Conservation (phyloP, 1,140 invertebrate species). For the Phocides pigmalion region DNA sequence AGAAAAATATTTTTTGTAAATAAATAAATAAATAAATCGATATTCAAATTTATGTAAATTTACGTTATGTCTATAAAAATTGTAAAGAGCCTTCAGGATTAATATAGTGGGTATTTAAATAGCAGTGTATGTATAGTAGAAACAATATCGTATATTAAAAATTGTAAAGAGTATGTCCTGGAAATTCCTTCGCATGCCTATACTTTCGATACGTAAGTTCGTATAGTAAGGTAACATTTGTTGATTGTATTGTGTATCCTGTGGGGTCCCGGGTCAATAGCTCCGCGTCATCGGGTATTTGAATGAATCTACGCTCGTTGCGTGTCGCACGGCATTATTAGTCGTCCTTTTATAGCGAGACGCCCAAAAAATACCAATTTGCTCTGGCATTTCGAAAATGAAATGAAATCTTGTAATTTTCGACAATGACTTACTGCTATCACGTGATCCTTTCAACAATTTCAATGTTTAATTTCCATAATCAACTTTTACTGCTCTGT, state of each 20-base stretch:
- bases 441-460: slow-evolving; percentile 13
- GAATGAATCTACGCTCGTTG: slow-evolving; percentile 68
- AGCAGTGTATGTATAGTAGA: too few species aligned
- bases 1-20: too few species aligned
- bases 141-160: too few species aligned
- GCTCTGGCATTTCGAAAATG: slow-evolving; percentile 25
- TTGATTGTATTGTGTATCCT: slow-evolving; percentile 47
- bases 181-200: too few species aligned
- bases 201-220: too few species aligned
- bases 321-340: slow-evolving; percentile 68
- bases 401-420: slow-evolving; percentile 22
- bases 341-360: slow-evolving; percentile 45
- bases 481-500: slow-evolving; percentile 15
- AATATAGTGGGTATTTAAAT: too few species aligned
- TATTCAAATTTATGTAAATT: too few species aligned
- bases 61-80: too few species aligned
- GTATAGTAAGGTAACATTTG: slow-evolving; percentile 32
- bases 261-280: slow-evolving; percentile 56
- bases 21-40: too few species aligned
- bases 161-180: too few species aligned
- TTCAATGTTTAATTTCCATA: slow-evolving; percentile 31
- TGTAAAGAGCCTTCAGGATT: too few species aligned
- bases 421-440: neutral
- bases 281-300: slow-evolving; percentile 65
- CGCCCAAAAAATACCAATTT: slow-evolving; percentile 46